A percentile compares a stretch with the other conserved stretches of the same genome.
These are phyloP conservation scores for Columbina picui DNA, from an alignment of 2,113 vertebrate genomes.

Conservation along the genomic window DNA sequence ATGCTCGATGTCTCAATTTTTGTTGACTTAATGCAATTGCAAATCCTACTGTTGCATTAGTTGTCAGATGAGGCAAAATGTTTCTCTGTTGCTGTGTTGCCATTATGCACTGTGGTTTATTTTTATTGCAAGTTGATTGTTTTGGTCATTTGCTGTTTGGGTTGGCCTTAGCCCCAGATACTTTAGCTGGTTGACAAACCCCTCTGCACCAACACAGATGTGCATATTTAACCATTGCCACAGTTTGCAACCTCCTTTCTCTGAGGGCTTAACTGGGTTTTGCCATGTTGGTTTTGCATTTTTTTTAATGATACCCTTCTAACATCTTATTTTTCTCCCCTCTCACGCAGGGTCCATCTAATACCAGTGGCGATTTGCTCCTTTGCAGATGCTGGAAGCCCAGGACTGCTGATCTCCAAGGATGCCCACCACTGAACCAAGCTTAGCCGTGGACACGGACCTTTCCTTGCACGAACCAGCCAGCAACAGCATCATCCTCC, in stretches of 20 bases:
- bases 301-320: neutral
- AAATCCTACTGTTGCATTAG: too few relatives aligned
- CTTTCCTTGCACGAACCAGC: neutral
- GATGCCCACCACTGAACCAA: neutral
- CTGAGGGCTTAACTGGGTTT: neutral
- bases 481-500: neutral
- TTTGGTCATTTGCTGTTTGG: neutral
- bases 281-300: neutral
- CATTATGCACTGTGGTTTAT: neutral
- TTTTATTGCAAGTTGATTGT: neutral
- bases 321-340: neutral
- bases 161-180: neutral
- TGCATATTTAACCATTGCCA: fast-evolving
- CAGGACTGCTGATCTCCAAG: neutral
- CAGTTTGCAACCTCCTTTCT: neutral
- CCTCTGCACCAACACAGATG: fast-evolving
- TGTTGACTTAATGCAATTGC: neutral
- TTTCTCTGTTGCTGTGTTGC: neutral
- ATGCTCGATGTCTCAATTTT: neutral
- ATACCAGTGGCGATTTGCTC: neutral
- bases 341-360: neutral
- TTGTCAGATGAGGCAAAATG: neutral
- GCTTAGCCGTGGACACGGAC: neutral
- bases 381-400: neutral
- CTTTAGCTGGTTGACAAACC: neutral